phyloP scores from a whole-genome alignment of 2,888 invertebrate species.

The Drosophila recens region DNA sequence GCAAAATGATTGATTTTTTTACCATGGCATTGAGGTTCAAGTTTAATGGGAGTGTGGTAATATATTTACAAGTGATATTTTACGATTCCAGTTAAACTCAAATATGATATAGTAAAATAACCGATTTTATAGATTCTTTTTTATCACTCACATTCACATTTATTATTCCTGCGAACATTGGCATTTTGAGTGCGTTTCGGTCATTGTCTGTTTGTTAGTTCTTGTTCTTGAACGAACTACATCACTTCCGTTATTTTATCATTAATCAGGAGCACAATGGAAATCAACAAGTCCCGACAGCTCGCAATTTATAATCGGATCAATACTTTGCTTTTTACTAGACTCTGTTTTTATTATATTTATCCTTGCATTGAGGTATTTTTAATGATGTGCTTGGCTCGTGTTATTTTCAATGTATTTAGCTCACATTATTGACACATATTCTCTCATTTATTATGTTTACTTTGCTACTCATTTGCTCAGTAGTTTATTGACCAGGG shows the following conservation, averaged over 20 bases:
- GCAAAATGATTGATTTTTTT: slow-evolving; percentile 34
- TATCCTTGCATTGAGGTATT: slow-evolving; percentile 29
- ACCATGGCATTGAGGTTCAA: slow-evolving; percentile 33
- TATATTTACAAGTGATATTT: slow-evolving; percentile 3
- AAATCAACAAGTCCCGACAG: slow-evolving; percentile 19
- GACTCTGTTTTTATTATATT: slow-evolving; percentile 3
- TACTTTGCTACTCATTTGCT: slow-evolving; percentile 46
- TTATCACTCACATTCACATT: too few relatives aligned
- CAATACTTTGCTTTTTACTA: slow-evolving; percentile 4
- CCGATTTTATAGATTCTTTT: slow-evolving; percentile 1
- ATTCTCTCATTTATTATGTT: slow-evolving; percentile 54
- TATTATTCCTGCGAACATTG: too few relatives aligned
- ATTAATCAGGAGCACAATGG: slow-evolving; percentile 55
- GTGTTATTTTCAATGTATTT: slow-evolving; percentile 10
- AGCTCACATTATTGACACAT: slow-evolving; percentile 56
- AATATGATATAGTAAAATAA: not conserved
- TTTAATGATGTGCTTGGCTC: slow-evolving; percentile 34
- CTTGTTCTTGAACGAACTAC: slow-evolving; percentile 26
- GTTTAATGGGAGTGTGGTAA: slow-evolving; percentile 10
- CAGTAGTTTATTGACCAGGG: slow-evolving; percentile 70
- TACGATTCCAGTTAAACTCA: not conserved
- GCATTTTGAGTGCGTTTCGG: too few relatives aligned
- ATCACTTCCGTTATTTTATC: slow-evolving; percentile 41
- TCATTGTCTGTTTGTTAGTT: slow-evolving; percentile 32
- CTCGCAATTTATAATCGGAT: slow-evolving; percentile 8